Evolutionary conservation across 2,797 vertebrate species (phyloP).

Genomic region (Eulemur rubriventer): DNA sequence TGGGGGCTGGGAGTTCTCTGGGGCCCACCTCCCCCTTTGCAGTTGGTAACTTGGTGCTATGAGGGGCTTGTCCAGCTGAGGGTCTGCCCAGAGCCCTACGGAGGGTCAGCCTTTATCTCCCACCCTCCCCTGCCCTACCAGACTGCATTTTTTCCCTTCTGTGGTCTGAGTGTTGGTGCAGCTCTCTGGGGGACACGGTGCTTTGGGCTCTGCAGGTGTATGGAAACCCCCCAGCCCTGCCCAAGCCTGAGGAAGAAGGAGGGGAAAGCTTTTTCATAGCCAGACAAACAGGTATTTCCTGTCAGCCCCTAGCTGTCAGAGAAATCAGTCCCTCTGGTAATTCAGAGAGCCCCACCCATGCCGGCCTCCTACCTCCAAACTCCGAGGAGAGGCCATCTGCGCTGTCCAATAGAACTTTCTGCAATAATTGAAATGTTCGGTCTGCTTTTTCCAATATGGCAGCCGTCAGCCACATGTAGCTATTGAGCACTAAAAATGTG

Average conservation of each 20-base stretch:
- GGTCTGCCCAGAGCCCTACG: background rate
- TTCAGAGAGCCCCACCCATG: conserved; percentile 15
- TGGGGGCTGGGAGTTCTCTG: background rate
- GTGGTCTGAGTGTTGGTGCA: conserved; percentile 22
- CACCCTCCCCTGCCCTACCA: fast-evolving
- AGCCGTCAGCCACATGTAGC: background rate
- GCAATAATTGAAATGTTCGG: background rate
- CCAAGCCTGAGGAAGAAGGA: conserved; percentile 44
- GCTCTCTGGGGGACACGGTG: conserved; percentile 23
- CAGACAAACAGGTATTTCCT: conserved; percentile 72
- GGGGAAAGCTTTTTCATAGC: conserved; percentile 56
- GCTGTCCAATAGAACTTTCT: background rate
- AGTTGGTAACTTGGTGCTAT: background rate
- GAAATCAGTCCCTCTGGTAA: conserved; percentile 53
- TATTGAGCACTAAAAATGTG: background rate
- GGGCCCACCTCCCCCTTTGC: background rate
- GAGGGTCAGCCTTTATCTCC: background rate
- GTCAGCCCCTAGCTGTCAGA: conserved; percentile 47
- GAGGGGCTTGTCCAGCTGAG: background rate
- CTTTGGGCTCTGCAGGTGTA: conserved; percentile 51
- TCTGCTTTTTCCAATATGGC: background rate
- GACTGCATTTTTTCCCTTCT: conserved; percentile 10
- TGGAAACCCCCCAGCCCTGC: conserved; percentile 73
- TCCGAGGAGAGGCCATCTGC: background rate
- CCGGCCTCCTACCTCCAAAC: background rate